Percentiles rank a stretch among this genome's conserved stretches.
Evolutionary conservation across 2,888 invertebrate genomes (phyloP).

Genomic region (Syrista parreyssii): DNA sequence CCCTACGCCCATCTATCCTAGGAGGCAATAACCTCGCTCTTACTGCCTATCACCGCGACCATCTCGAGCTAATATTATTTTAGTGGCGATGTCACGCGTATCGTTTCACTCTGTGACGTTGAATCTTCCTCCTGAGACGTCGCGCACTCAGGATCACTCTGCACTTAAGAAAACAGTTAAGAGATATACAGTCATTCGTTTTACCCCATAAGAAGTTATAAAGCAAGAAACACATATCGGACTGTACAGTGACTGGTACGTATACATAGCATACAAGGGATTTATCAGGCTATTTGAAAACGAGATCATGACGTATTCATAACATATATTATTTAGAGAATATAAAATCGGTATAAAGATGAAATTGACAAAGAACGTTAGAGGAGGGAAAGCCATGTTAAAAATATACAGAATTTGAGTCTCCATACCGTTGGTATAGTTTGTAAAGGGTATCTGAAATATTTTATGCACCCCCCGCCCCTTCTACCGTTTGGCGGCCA

Average conservation of each 20-base stretch:
- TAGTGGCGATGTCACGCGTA: constrained; percentile 23
- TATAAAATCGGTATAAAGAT: neutral
- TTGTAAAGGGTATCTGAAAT: constrained; percentile 6
- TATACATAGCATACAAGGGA: neutral
- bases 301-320: neutral
- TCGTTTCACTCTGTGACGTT: neutral
- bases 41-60: constrained; percentile 36
- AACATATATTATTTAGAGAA: neutral
- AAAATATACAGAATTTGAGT: neutral
- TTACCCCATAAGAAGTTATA: neutral
- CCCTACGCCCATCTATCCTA: constrained; percentile 9
- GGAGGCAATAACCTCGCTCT: constrained; percentile 21
- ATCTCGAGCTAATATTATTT: constrained; percentile 51
- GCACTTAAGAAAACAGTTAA: neutral
- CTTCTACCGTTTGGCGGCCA: neutral
- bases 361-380: neutral
- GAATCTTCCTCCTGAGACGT: neutral
- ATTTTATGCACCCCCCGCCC: neutral
- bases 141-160: neutral
- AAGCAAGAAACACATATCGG: neutral
- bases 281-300: neutral
- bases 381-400: neutral
- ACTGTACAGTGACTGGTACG: neutral
- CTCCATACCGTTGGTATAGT: neutral
- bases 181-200: neutral